These are phyloP conservation scores for Orthonychiurus folsomi DNA, from an alignment of 2,888 invertebrate genomes.

Conservation along the genomic window DNA sequence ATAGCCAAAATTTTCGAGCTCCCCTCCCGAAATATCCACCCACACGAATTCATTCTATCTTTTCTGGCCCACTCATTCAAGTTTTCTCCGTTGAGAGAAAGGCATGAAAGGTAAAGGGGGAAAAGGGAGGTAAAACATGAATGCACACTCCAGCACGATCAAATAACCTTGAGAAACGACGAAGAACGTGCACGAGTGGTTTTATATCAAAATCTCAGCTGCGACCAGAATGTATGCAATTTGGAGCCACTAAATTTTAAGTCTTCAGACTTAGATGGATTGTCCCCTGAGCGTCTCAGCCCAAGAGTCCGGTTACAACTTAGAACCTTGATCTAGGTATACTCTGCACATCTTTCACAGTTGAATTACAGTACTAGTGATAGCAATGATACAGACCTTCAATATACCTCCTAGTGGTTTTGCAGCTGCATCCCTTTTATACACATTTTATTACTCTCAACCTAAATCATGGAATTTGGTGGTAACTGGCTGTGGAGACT, in stretches of 20 bases:
- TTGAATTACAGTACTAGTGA: too few relatives aligned
- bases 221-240: background rate
- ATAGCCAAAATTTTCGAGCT: background rate
- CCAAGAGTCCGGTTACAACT: too few relatives aligned
- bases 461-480: too few relatives aligned
- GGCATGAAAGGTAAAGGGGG: too few relatives aligned
- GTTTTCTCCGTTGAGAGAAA: background rate
- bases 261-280: background rate
- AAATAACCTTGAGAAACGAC: background rate
- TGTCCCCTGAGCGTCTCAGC: too few relatives aligned
- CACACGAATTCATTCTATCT: slow-evolving; percentile 2
- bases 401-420: too few relatives aligned
- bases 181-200: background rate
- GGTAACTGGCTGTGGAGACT: too few relatives aligned
- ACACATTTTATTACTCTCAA: too few relatives aligned
- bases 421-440: too few relatives aligned
- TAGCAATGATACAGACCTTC: too few relatives aligned
- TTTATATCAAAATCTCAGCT: background rate
- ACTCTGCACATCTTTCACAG: too few relatives aligned
- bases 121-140: background rate
- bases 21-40: background rate
- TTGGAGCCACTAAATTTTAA: background rate
- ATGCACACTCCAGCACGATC: background rate
- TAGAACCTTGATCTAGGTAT: too few relatives aligned
- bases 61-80: slow-evolving; percentile 8